Conservation (phyloP, 2,113 vertebrate species). For the Bufo gargarizans region DNA sequence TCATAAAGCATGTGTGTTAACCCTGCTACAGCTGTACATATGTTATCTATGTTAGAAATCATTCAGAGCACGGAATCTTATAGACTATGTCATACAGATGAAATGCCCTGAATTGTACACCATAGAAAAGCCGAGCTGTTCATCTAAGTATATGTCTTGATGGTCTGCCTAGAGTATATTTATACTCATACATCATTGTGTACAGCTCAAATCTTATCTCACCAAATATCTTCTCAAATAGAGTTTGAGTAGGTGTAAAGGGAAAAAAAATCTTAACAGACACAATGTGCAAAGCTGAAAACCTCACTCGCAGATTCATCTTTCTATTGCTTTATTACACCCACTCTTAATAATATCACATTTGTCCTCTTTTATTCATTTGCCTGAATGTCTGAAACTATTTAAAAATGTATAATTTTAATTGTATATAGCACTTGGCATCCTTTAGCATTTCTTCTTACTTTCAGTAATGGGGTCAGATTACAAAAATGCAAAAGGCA, state of each 20-base stretch:
- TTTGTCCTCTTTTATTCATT: neutral
- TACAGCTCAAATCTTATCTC: neutral
- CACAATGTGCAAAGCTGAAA: neutral
- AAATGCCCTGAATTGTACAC: neutral
- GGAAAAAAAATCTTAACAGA: neutral
- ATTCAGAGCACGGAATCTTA: neutral
- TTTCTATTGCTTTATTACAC: slow-evolving; percentile 16
- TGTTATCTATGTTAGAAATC: neutral
- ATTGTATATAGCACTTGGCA: neutral
- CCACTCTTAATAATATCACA: neutral
- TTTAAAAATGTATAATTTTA: neutral
- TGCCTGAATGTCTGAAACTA: neutral
- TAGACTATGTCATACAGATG: neutral
- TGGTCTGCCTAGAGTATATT: neutral
- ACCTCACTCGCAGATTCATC: slow-evolving; percentile 7
- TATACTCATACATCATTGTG: neutral
- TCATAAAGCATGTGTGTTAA: too few species aligned
- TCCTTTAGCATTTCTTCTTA: too few species aligned
- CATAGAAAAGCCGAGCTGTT: neutral
- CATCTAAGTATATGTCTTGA: neutral
- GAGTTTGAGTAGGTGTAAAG: neutral
- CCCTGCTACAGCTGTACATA: too few species aligned
- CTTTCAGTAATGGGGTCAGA: too few species aligned
- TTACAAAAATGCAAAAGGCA: too few species aligned
- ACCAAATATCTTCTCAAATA: neutral